A percentile compares a stretch with the other conserved stretches of the same genome.
Evolutionary conservation across 2,113 vertebrate species (phyloP).

Genomic region (Solea senegalensis): DNA sequence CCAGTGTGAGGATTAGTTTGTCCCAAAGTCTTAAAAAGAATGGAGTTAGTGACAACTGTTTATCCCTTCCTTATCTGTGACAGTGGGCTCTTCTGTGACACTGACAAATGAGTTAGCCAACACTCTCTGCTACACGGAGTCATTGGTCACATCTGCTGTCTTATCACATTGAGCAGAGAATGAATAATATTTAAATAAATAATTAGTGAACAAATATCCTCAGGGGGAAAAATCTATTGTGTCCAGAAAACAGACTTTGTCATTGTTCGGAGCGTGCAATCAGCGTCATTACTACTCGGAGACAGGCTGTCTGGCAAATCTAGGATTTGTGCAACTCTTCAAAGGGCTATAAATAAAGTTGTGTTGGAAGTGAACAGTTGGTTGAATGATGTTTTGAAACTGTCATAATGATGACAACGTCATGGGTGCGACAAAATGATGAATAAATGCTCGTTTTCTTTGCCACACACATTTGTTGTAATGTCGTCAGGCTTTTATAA

Average conservation of each 20-base stretch:
- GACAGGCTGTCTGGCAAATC: conserved; percentile 9
- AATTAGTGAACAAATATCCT: background rate
- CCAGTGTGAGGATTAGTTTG: background rate
- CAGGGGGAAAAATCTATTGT: background rate
- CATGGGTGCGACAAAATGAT: background rate
- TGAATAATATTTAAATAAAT: conserved; percentile 7
- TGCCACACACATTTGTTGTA: background rate
- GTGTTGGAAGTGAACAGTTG: background rate
- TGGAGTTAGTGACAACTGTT: conserved; percentile 16
- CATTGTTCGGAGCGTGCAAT: conserved; percentile 1
- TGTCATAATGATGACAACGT: background rate
- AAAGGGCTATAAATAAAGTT: conserved; percentile 11
- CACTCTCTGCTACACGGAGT: conserved; percentile 3
- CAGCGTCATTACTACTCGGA: background rate
- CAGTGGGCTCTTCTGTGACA: conserved; percentile 17
- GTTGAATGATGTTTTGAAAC: background rate
- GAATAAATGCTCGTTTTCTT: no score
- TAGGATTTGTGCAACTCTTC: background rate
- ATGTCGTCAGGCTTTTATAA: no score
- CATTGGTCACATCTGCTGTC: conserved; percentile 31
- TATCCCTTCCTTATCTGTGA: conserved; percentile 9
- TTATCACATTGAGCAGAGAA: conserved; percentile 22
- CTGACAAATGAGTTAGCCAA: conserved; percentile 13
- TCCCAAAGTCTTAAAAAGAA: no score
- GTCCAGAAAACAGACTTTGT: background rate